These are phyloP conservation scores for Archilochus colubris DNA, from an alignment of 2,113 vertebrate species.

Conservation along the genomic window DNA sequence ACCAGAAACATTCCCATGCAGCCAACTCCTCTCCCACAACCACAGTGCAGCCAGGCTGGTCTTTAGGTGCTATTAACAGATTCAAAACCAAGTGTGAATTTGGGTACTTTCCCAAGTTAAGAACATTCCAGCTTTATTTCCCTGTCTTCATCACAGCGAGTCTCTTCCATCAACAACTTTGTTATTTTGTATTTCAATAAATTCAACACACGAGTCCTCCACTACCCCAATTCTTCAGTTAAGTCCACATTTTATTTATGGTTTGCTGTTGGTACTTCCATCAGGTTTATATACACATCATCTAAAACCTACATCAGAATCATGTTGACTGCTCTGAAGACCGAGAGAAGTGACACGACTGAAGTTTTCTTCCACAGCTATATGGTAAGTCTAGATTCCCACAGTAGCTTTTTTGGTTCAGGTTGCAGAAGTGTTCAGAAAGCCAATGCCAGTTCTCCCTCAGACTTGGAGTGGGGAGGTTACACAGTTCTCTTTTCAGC, in stretches of 20 bases:
- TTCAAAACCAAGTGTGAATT: neutral
- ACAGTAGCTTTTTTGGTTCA: conserved; percentile 51
- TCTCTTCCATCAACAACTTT: neutral
- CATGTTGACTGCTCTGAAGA: conserved; percentile 56
- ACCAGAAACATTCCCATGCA: neutral
- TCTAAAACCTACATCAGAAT: conserved; percentile 62
- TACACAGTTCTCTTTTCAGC: conserved; percentile 10
- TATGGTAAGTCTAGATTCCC: conserved; percentile 42
- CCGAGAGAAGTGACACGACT: conserved; percentile 32
- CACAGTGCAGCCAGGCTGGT: fast-evolving
- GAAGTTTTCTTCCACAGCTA: conserved; percentile 41
- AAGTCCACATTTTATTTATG: conserved; percentile 67
- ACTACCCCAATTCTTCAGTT: conserved; percentile 44
- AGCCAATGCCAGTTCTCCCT: neutral
- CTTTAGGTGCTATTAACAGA: fast-evolving
- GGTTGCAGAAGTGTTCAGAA: conserved; percentile 30
- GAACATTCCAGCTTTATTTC: neutral
- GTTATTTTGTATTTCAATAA: neutral
- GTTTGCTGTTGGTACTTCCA: conserved; percentile 60
- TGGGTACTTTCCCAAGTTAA: neutral
- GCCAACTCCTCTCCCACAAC: neutral
- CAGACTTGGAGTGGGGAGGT: neutral
- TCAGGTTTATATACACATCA: conserved; percentile 46
- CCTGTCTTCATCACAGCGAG: neutral
- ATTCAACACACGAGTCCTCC: conserved; percentile 59